Evolutionary conservation across 2,113 vertebrate genomes (phyloP), one percentile per base, ranked within the genome.

Genomic region (Thunnus thynnus): DNA sequence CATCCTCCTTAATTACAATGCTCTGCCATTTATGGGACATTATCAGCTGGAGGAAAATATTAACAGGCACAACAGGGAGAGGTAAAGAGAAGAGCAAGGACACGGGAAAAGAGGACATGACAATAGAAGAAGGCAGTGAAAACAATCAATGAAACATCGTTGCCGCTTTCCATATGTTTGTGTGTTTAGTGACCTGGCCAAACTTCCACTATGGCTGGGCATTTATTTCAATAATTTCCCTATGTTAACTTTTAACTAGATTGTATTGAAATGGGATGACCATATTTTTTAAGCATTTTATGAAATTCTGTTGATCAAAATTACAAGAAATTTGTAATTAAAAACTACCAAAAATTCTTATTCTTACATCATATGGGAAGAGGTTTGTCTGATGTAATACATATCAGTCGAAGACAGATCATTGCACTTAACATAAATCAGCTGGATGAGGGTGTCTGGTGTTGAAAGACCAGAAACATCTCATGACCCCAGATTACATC

Each of bases 1-100:
- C 89, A 88, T 89, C 90, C 82, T 91, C 75, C 60, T 68, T 88
- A 89, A 93, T 93, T 79, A 89, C 78, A 82, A 64, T 9, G 5
- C 64, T 73, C 20, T 66, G 69, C 75, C 87, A 60, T 88, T 90
- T 87, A 84, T 46, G 13, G 76, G 58, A 72, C 46, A 72, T 79
- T 82, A 91, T 90, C 82, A 87, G 85, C 82, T 82, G 57, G 57
- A 52, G 71, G 52, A 84, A 63, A 91, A 85, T 56, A 74, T 76
- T 68, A 77, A 72, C 51, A 76, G 51, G 25, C 22, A 44, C 36
- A 50, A 66, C 41, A 60, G 41, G 46, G 66, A 57, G 32, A 60
- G 2, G 48, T 55, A 30, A 56, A 13, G 36, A 61, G 46, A 36
- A 6, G 6, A 46, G 48, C 20, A 17, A 63, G 20, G 60, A 72